phyloP scores from a whole-genome alignment of 2,888 invertebrate species.

The Pachycephus smyrnensis region DNA sequence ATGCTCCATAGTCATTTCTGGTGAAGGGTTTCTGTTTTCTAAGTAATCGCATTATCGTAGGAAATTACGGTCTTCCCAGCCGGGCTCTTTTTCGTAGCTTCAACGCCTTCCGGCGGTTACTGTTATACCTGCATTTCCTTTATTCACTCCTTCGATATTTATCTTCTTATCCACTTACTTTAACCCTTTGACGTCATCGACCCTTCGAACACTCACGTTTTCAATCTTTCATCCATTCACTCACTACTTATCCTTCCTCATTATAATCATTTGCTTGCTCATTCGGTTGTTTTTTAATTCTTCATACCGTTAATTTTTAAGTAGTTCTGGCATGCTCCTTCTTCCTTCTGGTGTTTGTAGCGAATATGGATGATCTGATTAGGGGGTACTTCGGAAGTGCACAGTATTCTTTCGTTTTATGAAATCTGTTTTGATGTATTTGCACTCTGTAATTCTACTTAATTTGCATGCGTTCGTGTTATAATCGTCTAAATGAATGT shows the following conservation, averaged over 20 bases:
- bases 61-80: slow-evolving; percentile 40
- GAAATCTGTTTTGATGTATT: background rate
- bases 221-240: background rate
- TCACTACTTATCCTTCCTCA: background rate
- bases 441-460: background rate
- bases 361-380: background rate
- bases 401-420: background rate
- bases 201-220: background rate
- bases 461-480: background rate
- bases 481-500: background rate
- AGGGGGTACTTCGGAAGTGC: background rate
- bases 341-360: background rate
- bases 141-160: background rate
- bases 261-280: background rate
- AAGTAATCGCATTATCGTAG: slow-evolving; percentile 37
- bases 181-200: background rate
- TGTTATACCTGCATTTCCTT: background rate
- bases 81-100: slow-evolving; percentile 2
- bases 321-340: background rate
- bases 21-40: slow-evolving; percentile 48
- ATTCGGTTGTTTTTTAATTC: background rate
- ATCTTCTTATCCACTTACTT: background rate
- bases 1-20: slow-evolving; percentile 39
- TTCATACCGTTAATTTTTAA: background rate
- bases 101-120: background rate